Evolutionary conservation across 2,797 vertebrate genomes (phyloP), one percentile per base, ranked within the genome.

Genomic region (Phoxinus dragarum): DNA sequence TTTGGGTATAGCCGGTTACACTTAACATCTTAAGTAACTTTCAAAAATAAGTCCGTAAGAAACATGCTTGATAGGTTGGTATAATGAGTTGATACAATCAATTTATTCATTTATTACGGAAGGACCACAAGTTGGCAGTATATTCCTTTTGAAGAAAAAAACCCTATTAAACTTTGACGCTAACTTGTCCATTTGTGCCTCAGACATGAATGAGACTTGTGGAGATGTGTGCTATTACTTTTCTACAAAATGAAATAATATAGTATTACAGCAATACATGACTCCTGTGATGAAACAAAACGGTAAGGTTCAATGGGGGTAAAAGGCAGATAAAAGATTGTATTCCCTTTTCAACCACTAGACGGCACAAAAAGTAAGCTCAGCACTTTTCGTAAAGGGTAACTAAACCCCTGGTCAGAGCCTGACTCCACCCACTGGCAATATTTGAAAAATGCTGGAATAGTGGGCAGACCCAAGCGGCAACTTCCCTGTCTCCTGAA

Each of bases 161-260:
- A 23, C 7, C 19, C 52, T 23, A 9, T 56, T 54, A n/a, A n/a
- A 61, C 4, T n/a, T 59, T 0, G 0, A n/a, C 0, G 23, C 23
- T 59, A n/a, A 56, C 54, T n/a, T n/a, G 54, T 59, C 9, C 4
- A 59, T 11, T n/a, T 59, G 23, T 59, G 23, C 23, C 9, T n/a
- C 23, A 59, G 10, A 59, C 23, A 59, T 21, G 19, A 54, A 54
- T 52, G 49, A 3, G 17, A 56, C 52, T 56, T 56, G 6, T 21
- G 19, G 11, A 47, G 71, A 73, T 19, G 6, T 47, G n/a, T 9
- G 14, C n/a, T 36, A 10, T 54, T 31, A 17, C 38, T 47, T 47
- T 34, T 67, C 17, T 36, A 23, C 19, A 34, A 5, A 34, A 14
- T 64, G 4, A 64, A 78, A 19, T 17, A n/a, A 19, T 36, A 16